These are phyloP conservation scores for Trichosurus vulpecula DNA, from an alignment of 2,797 vertebrate species.

Conservation along the genomic window DNA sequence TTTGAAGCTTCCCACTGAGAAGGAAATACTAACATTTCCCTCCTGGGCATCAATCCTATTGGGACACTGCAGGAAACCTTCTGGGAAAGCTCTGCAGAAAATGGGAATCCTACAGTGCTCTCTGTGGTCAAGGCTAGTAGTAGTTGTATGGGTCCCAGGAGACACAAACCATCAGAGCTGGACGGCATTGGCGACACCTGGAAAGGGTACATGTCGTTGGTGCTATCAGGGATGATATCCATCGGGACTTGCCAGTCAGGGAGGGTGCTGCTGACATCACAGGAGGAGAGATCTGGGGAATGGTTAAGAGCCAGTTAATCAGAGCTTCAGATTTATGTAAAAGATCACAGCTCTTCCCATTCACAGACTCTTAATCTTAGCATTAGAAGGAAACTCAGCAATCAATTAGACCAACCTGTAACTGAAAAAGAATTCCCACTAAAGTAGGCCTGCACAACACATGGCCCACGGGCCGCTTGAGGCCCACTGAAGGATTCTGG, in stretches of 20 bases:
- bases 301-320: conserved; percentile 48
- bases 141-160: not conserved
- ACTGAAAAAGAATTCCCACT: not conserved
- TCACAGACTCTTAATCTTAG: not conserved
- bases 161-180: conserved; percentile 81
- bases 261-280: conserved; percentile 77
- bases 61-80: not conserved
- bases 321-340: conserved; percentile 15
- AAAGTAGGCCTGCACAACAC: not conserved
- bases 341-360: not conserved
- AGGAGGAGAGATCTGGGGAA: conserved; percentile 76
- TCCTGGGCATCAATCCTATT: not conserved
- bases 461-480: not conserved
- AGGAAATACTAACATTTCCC: not conserved
- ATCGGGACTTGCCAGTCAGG: conserved; percentile 81
- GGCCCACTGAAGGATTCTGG: not conserved
- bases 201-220: conserved; percentile 84
- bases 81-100: not conserved
- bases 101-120: not conserved
- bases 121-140: not conserved
- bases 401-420: not conserved
- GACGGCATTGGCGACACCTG: conserved; percentile 93
- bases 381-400: not conserved
- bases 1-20: not conserved
- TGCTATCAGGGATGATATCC: conserved; percentile 85